A percentile compares a stretch with the other conserved stretches of the same genome.
Evolutionary conservation across 2,113 vertebrate genomes (phyloP).

Genomic region (Lamprologus speciosus): DNA sequence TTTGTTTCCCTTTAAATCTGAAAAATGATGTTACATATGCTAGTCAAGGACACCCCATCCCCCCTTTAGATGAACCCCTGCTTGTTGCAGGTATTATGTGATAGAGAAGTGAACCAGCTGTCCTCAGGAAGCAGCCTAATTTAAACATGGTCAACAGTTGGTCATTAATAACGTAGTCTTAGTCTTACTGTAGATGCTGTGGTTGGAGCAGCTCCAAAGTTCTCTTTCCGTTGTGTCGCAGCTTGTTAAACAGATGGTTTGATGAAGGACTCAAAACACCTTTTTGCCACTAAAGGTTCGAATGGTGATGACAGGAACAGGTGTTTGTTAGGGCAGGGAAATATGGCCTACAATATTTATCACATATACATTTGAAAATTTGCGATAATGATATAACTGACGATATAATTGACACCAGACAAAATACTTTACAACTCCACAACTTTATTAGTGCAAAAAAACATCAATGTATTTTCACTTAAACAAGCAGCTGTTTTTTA

Average conservation of each 20-base stretch:
- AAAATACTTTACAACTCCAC: background rate
- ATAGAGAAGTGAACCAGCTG: background rate
- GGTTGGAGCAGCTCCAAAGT: background rate
- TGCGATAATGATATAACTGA: accelerated
- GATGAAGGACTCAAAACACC: background rate
- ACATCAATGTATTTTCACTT: accelerated
- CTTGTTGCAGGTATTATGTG: background rate
- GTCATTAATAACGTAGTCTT: accelerated
- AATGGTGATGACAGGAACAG: background rate
- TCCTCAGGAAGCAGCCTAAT: background rate
- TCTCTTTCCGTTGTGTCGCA: accelerated
- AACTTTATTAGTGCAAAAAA: background rate
- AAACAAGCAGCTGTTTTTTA: background rate
- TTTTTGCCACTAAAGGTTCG: background rate
- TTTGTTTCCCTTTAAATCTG: background rate
- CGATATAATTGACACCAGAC: accelerated
- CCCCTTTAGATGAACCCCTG: background rate
- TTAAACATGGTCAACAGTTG: background rate
- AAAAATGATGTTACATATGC: background rate
- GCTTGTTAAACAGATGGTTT: background rate
- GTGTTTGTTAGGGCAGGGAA: background rate
- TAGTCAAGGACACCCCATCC: background rate
- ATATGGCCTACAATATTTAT: background rate
- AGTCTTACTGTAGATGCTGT: background rate
- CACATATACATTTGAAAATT: accelerated